These are phyloP conservation scores for Cydia strobilella DNA, from an alignment of 1,140 invertebrate genomes.

Conservation along the genomic window DNA sequence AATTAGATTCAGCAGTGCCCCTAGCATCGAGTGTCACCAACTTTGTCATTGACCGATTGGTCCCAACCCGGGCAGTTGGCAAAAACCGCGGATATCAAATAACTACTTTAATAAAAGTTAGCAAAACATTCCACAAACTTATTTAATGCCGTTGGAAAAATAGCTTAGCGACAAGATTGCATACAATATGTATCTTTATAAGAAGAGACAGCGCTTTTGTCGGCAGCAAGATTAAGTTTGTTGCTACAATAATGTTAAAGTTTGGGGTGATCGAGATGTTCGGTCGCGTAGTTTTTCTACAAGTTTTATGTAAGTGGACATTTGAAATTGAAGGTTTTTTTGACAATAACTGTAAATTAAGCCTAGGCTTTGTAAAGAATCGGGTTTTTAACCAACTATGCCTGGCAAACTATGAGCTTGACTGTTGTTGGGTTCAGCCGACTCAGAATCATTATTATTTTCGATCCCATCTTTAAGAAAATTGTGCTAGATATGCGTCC, in stretches of 20 bases:
- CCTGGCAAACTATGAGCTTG: no score
- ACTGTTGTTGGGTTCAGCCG: no score
- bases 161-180: background rate
- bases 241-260: background rate
- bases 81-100: constrained; percentile 10
- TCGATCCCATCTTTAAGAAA: no score
- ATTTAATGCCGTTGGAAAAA: background rate
- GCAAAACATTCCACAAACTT: background rate
- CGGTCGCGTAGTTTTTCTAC: background rate
- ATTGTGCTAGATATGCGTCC: no score
- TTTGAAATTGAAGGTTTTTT: background rate
- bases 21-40: background rate
- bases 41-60: constrained; percentile 1
- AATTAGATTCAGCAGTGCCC: background rate
- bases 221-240: background rate
- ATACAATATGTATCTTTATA: background rate
- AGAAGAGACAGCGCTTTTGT: background rate
- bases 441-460: no score
- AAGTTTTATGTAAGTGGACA: background rate
- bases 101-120: background rate
- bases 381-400: no score
- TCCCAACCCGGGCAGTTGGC: background rate
- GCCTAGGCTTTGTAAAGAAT: background rate
- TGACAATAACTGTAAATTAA: background rate
- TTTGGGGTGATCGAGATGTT: background rate